Conservation (phyloP, 2,113 vertebrate species). For the Odobenus rosmarus region DNA sequence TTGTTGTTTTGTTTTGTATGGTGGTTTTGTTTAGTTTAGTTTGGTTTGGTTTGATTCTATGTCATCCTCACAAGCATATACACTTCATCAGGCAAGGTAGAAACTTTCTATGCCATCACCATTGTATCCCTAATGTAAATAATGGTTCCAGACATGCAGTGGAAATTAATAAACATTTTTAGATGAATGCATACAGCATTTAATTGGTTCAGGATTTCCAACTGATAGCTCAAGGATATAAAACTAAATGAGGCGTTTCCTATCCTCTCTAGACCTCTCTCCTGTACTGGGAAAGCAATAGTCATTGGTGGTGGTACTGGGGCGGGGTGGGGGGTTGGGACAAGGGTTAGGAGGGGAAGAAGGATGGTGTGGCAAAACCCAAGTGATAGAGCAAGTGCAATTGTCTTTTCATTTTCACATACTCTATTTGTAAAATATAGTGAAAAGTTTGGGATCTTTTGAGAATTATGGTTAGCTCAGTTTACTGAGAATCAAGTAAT, state of each 20-base stretch:
- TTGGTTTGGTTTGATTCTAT: not conserved
- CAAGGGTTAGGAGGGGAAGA: not conserved
- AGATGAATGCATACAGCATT: not conserved
- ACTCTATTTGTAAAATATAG: not conserved
- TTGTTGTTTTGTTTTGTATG: not conserved
- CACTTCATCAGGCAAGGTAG: not conserved
- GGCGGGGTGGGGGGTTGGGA: fast-evolving
- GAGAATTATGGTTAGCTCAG: not conserved
- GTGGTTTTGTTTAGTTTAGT: not conserved
- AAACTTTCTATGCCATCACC: not conserved
- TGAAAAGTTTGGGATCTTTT: not conserved
- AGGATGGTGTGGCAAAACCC: not conserved
- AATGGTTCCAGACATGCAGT: not conserved
- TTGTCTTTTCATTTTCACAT: not conserved
- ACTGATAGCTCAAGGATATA: not conserved
- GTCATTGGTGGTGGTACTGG: no score
- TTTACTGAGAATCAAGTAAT: not conserved
- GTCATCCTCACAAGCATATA: not conserved
- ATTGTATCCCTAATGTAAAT: no score
- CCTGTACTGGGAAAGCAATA: not conserved
- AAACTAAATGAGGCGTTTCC: not conserved
- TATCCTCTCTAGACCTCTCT: not conserved
- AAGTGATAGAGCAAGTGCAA: not conserved
- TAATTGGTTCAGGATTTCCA: not conserved
- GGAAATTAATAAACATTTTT: not conserved